Evolutionary conservation across 2,888 invertebrate species (phyloP), one percentile per base, ranked within the genome.

Genomic region (Pollenia angustigena): DNA sequence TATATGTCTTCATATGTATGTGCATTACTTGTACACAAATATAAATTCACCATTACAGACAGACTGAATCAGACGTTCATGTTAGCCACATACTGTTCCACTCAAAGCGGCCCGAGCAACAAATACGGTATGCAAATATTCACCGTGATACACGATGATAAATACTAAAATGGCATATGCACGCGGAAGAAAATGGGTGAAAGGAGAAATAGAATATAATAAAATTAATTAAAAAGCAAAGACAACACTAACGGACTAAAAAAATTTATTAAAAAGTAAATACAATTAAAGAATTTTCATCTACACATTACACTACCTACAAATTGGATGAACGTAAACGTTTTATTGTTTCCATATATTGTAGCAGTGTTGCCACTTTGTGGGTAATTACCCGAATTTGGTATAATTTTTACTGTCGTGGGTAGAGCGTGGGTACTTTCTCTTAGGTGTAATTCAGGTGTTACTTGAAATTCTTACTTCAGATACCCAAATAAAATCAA

Each of bases 141-240:
- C 52, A 62, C 69, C 60, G 58, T 46, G 23, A 23, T 44, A 44
- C 62, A 75, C 44, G 75, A 44, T 62, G 68, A 80, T 85, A 83
- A 83, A 78, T 72, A 72, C 78, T 44, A 44, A 83, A 83, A 78
- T 44, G 64, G 56, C 46, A 71, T 14, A 46, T 56, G 69, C n/a
- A 56, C 52, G 44, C 52, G 46, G 32, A 40, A 50, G 9, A 40
- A 66, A 42, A 40, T 40, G 11, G 12, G 7, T 32, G 32, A 32
- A 3, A 10, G 23, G 56, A 23, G 3, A 54, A 50, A 46, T 54
- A 56, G 18, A 50, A 80, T 76, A 68, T 71, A 60, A 80, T 74
- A 85, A 84, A 79, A 71, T 83, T 83, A 76, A 69, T 85, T 81
- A 81, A 85, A 85, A 85, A 81, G 84, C 14, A 85, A 85, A 80